A percentile compares a stretch with the other conserved stretches of the same genome.
Evolutionary conservation across 2,113 vertebrate species (phyloP).

Genomic region (Ctenomys sociabilis): DNA sequence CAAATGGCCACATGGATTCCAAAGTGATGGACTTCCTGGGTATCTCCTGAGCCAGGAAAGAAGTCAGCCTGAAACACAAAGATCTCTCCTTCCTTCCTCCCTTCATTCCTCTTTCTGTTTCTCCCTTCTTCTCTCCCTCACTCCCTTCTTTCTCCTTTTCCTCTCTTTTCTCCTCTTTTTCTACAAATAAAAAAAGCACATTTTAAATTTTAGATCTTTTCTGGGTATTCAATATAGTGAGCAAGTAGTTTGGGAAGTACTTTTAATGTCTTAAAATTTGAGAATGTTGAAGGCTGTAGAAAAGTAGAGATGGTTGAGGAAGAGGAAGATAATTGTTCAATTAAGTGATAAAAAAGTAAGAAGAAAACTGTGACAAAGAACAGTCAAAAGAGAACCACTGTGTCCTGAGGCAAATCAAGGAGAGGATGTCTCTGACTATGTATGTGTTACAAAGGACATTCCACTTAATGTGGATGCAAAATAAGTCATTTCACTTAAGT

Average conservation of each 20-base stretch:
- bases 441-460: neutral
- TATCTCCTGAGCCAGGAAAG: neutral
- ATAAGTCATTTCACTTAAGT: neutral
- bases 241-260: no score
- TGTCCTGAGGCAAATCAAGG: neutral
- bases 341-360: no score
- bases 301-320: no score
- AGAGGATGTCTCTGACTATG: neutral
- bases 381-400: no score
- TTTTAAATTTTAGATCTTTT: no score
- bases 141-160: no score
- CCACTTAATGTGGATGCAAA: neutral
- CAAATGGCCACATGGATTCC: constrained; percentile 38
- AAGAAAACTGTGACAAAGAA: no score
- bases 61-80: constrained; percentile 29
- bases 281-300: no score
- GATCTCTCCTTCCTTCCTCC: neutral
- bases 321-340: no score
- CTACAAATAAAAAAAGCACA: neutral
- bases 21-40: constrained; percentile 1
- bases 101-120: neutral
- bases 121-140: neutral
- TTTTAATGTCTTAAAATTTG: no score
- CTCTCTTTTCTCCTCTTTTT: no score
- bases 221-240: no score